Base-by-base conservation (phyloP, 2,888 invertebrate species). In the Heliothis peltigera region DNA sequence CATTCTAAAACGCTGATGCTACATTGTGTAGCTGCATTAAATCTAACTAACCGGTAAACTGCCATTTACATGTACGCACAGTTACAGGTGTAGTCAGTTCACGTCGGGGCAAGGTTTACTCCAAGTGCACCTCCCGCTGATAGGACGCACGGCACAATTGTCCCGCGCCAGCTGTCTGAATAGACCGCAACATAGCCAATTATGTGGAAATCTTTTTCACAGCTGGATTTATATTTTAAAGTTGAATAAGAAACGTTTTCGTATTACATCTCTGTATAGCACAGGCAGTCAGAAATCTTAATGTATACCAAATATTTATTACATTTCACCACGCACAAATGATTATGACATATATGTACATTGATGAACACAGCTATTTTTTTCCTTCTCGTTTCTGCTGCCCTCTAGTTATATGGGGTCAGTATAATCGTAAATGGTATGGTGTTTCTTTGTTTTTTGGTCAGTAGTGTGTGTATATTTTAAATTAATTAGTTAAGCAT, bases 181-280 rank as follows among this genome's bases (percentile, higher is more conserved):
- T 75, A 70, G 70, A 64, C 48, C 49, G 56, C 57, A 58, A 65
- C 44, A 67, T 64, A 32, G 53, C 52, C 73, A 74, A 76, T 79
- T 71, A 68, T 49, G 32, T 61, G 22, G 57, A 68, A 70, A 65
- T 72, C 18, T 69, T 64, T 71, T 51, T 58, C 44, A 53, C 54
- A 21, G 48, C 46, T 51, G 17, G 4, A 44, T 39, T 59, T 39
- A 39, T 8, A 22, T 60, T 60, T 47, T 51, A 12, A 46, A 32
- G 15, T 18, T 52, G 22, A 32, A 10, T 4, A 32, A 6, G 15
- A 17, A 22, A 42, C n/a, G n/a, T n/a, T n/a, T n/a, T n/a, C n/a
- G n/a, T n/a, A n/a, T n/a, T n/a, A n/a, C n/a, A n/a, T n/a, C n/a
- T n/a, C n/a, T n/a, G n/a, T n/a, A n/a, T n/a, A n/a, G n/a, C n/a